Evolutionary conservation across 2,888 invertebrate genomes (phyloP).

Genomic region (Erebia epiphron): DNA sequence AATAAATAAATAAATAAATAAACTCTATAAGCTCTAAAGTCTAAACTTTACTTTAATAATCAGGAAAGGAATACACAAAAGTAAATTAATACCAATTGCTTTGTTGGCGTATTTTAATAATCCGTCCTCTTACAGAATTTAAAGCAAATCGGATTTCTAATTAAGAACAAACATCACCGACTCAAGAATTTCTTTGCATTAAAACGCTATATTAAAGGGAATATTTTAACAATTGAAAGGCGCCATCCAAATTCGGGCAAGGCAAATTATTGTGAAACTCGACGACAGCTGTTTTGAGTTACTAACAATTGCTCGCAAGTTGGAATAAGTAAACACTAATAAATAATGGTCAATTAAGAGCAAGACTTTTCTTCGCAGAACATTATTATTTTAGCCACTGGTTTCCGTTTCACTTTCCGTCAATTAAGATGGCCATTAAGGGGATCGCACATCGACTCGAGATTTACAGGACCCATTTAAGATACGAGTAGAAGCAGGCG

Average conservation of each 20-base stretch:
- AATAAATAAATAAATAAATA: too few species aligned
- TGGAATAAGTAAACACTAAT: slow-evolving; percentile 20
- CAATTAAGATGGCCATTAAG: background rate
- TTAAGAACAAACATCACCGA: slow-evolving; percentile 60
- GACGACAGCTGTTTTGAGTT: slow-evolving; percentile 56
- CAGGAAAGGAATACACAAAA: slow-evolving; percentile 14
- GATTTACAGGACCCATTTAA: too few species aligned
- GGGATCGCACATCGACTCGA: too few species aligned
- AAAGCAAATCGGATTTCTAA: slow-evolving; percentile 59
- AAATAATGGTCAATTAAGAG: slow-evolving; percentile 21
- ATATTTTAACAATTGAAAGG: slow-evolving; percentile 62
- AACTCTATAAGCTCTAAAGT: too few species aligned
- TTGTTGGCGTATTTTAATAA: slow-evolving; percentile 49
- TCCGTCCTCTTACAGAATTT: slow-evolving; percentile 43
- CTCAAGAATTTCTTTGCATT: slow-evolving; percentile 51
- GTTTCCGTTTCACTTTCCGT: background rate
- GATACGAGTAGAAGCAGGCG: too few species aligned
- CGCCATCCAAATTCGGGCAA: slow-evolving; percentile 45
- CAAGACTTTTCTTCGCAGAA: background rate
- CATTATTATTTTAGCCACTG: background rate
- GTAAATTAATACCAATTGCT: slow-evolving; percentile 37
- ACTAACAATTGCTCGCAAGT: slow-evolving; percentile 49
- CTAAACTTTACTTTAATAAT: slow-evolving; percentile 3
- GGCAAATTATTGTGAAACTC: slow-evolving; percentile 47
- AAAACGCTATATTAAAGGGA: slow-evolving; percentile 56